phyloP scores from a whole-genome alignment of 2,797 vertebrate genomes.

The Sebastes vulpes region DNA sequence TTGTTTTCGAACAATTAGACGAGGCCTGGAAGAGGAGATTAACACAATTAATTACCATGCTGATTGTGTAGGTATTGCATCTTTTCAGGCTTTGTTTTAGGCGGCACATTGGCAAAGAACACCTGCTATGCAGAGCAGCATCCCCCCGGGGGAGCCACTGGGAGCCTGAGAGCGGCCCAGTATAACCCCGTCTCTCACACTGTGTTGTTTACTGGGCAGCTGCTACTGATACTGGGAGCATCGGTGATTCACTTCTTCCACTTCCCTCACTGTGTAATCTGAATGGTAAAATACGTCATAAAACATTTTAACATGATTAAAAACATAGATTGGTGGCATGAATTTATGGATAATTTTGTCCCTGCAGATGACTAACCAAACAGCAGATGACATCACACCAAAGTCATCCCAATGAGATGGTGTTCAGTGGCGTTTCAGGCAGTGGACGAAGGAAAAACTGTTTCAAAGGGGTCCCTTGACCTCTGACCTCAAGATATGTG shows the following conservation, averaged over 20 bases:
- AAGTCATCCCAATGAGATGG: neutral
- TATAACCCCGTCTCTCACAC: neutral
- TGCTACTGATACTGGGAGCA: neutral
- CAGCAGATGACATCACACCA: neutral
- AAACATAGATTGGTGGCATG: neutral
- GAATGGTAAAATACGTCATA: neutral
- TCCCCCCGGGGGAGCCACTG: neutral
- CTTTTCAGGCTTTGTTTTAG: constrained; percentile 39
- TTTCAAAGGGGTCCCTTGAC: too few relatives aligned
- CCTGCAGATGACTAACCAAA: neutral
- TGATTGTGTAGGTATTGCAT: constrained; percentile 25
- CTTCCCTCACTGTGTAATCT: neutral
- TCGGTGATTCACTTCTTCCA: neutral
- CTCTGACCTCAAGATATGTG: too few relatives aligned
- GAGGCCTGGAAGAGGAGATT: constrained; percentile 32
- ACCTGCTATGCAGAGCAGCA: constrained; percentile 2
- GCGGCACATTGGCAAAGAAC: constrained; percentile 12
- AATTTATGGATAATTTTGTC: neutral
- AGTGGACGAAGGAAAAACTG: too few relatives aligned
- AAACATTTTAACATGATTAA: neutral
- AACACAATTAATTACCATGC: constrained; percentile 34
- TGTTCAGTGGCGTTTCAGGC: neutral
- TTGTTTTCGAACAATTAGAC: constrained; percentile 27
- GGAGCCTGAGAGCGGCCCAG: neutral
- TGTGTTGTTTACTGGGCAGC: neutral